Base-by-base conservation (phyloP, 2,797 vertebrate genomes). In the Diplodus sargus region DNA sequence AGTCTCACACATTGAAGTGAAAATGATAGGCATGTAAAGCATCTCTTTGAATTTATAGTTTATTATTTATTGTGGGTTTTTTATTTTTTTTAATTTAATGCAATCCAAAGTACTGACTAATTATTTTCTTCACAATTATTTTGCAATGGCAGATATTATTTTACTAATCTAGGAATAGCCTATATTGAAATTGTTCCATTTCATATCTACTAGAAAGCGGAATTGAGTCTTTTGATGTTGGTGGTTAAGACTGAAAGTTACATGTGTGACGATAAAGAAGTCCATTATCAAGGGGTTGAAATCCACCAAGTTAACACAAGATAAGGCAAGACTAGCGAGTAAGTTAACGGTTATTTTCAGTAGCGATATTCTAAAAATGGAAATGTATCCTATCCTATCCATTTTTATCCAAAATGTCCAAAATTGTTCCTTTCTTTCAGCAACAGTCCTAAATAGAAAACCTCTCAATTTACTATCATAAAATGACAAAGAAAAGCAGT, bases 11-110 rank as follows among this genome's bases (percentile, higher is more conserved):
- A 69, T 30, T 57, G 76, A 70, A 61, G 28, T 70, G 67, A 78
- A 83, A 78, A 72, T 78, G 61, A 83, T 25, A 59, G 76, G 52
- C 68, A 70, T 74, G 60, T 62, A 15, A 34, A 67, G 67, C 43
- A 59, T 79, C 10, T 54, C 51, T 71, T 23, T 61, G 20, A 23
- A 48, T 53, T 17, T 22, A 3, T 25, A 13, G 11, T 49, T 43
- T 48, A 22, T 56, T 42, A 61, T 18, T 60, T 2, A 34, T 7
- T 1, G 5, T 34, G 3, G n/a, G n/a, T n/a, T n/a, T n/a, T n/a
- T n/a, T n/a, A n/a, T n/a, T 34, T 8, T 42, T n/a, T n/a, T 10
- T 59, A 1, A 57, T 23, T 7, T 42, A 20, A 56, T 8, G 7
- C 12, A 58, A 57, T 30, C 11, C 54, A 22, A 70, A 61, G 52